Conservation (phyloP, 2,888 invertebrate genomes). For the Drosophila formosana region DNA sequence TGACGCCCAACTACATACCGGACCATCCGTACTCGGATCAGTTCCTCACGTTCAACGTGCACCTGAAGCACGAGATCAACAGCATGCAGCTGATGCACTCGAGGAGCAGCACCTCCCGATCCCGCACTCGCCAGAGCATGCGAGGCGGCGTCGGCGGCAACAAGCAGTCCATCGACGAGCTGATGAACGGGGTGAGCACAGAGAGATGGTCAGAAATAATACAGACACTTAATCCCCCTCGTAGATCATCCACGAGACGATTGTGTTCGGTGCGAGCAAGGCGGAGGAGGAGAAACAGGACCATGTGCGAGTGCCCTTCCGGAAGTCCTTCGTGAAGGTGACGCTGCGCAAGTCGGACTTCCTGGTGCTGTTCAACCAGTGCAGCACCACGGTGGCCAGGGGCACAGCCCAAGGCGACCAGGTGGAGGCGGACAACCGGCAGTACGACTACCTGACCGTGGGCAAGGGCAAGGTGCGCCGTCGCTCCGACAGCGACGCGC, state of each 20-base stretch:
- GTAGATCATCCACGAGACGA: conserved; percentile 48
- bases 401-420: conserved; percentile 86
- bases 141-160: conserved; percentile 61
- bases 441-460: conserved; percentile 89
- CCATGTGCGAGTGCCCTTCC: conserved; percentile 34
- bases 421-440: conserved; percentile 88
- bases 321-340: conserved; percentile 86
- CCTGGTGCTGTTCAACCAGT: conserved; percentile 87
- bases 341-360: conserved; percentile 89
- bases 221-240: neutral
- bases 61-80: conserved; percentile 31
- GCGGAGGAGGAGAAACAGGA: neutral
- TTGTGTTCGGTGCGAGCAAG: conserved; percentile 22
- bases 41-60: conserved; percentile 53
- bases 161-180: conserved; percentile 75
- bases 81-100: conserved; percentile 13
- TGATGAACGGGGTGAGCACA: conserved; percentile 61
- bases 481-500: conserved; percentile 89
- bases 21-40: conserved; percentile 16
- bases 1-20: conserved; percentile 73
- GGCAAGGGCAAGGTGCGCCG: conserved; percentile 90
- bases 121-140: conserved; percentile 49
- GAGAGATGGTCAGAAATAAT: too few relatives aligned
- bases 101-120: conserved; percentile 4
- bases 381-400: conserved; percentile 87